Evolutionary conservation across 1,140 invertebrate species (phyloP).

Genomic region (Portunus trituberculatus): DNA sequence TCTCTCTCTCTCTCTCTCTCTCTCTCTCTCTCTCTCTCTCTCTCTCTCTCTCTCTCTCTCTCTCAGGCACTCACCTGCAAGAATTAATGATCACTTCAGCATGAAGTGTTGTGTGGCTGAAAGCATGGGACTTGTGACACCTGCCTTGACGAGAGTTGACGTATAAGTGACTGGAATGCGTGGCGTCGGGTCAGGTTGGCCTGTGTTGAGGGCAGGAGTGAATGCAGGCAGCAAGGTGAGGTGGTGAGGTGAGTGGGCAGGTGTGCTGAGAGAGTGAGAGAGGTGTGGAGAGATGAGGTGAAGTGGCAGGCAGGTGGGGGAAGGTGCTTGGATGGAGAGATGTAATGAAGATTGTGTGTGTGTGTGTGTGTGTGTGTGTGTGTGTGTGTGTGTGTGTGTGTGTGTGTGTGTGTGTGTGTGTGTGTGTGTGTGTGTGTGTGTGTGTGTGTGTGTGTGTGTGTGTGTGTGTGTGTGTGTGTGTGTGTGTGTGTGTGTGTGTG

Average conservation of each 20-base stretch:
- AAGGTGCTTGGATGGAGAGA: neutral
- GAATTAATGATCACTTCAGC: slow-evolving; percentile 1
- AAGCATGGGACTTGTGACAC: neutral
- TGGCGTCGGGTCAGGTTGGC: neutral
- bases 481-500: too few species aligned
- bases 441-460: neutral
- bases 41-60: slow-evolving; percentile 20
- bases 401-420: neutral
- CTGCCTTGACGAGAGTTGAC: neutral
- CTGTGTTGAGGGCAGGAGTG: neutral
- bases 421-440: slow-evolving; percentile 20
- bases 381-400: neutral
- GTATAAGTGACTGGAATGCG: too few species aligned
- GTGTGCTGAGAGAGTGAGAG: neutral
- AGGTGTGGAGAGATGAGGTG: neutral
- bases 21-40: neutral
- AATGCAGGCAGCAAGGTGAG: neutral
- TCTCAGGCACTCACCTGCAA: neutral
- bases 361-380: too few species aligned
- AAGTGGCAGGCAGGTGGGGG: neutral
- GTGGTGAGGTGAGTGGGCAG: neutral
- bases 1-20: too few species aligned
- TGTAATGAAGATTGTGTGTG: too few species aligned
- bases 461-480: neutral
- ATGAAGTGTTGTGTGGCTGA: neutral